Percentiles rank a stretch among this genome's conserved stretches.
Evolutionary conservation across 1,140 invertebrate species (phyloP).

Genomic region (Leptopilina clavipes): DNA sequence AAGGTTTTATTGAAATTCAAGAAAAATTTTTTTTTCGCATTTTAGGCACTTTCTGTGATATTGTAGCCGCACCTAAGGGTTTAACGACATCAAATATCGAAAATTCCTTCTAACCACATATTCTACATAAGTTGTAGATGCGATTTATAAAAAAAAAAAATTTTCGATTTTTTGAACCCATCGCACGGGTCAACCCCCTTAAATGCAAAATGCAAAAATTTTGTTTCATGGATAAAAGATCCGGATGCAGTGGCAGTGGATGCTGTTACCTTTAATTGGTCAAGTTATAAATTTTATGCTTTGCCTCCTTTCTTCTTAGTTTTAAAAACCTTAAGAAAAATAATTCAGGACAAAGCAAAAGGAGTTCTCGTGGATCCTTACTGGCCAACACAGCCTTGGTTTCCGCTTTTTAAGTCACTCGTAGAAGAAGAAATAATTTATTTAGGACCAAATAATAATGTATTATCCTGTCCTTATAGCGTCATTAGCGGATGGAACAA

Average conservation of each 20-base stretch:
- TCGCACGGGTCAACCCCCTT: too few species aligned
- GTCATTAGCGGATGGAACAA: conserved; percentile 53
- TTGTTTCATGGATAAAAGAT: conserved; percentile 44
- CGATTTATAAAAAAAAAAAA: too few species aligned
- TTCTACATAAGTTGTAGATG: too few species aligned
- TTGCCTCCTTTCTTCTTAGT: conserved; percentile 52
- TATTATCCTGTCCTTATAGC: conserved; percentile 14
- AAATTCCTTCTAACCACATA: too few species aligned
- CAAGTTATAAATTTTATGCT: conserved; percentile 42
- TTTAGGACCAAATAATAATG: neutral
- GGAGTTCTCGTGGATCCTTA: conserved; percentile 59
- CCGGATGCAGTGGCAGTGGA: too few species aligned
- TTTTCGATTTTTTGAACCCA: too few species aligned
- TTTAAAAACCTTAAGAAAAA: conserved; percentile 32
- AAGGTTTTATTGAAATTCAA: too few species aligned
- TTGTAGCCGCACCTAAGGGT: too few species aligned
- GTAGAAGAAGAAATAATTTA: conserved; percentile 39
- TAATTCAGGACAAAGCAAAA: conserved; percentile 45
- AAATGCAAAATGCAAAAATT: conserved; percentile 49
- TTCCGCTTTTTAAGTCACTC: conserved; percentile 47
- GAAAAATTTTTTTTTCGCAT: too few species aligned
- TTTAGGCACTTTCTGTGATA: too few species aligned
- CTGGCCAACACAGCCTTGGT: conserved; percentile 59
- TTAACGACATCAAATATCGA: too few species aligned
- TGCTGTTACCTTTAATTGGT: conserved; percentile 53